Percentiles rank a stretch among this genome's conserved stretches.
Conservation (phyloP, 2,113 vertebrate species). For the Sciurus niger region DNA sequence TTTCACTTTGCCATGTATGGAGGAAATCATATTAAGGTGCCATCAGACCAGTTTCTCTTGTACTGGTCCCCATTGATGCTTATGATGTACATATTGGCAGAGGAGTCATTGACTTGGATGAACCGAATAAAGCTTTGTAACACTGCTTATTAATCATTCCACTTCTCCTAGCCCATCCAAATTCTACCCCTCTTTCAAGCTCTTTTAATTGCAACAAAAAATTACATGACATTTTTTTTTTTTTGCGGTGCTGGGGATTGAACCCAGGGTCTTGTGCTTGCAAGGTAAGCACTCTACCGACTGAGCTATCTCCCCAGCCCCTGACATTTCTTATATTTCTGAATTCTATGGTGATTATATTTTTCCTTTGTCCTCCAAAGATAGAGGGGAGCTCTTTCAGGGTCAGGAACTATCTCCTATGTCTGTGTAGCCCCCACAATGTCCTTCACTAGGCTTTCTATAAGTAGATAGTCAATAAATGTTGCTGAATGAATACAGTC, state of each 20-base stretch:
- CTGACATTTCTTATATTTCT: conserved; percentile 51
- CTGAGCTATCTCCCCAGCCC: no score
- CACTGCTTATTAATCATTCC: conserved; percentile 45
- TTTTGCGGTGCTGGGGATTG: no score
- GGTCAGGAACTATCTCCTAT: conserved; percentile 29
- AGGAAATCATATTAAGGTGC: conserved; percentile 17
- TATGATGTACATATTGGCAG: conserved; percentile 59
- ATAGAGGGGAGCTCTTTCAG: conserved; percentile 12
- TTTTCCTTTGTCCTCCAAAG: neutral
- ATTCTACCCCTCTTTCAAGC: conserved; percentile 40
- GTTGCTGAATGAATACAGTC: conserved; percentile 45
- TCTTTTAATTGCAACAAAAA: conserved; percentile 61
- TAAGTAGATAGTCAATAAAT: conserved; percentile 22
- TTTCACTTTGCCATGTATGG: conserved; percentile 20
- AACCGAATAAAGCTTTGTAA: conserved; percentile 63
- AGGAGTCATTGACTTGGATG: conserved; percentile 65
- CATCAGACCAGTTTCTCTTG: conserved; percentile 55
- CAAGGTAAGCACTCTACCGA: no score
- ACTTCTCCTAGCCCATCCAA: conserved; percentile 57
- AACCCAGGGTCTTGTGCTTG: no score
- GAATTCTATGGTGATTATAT: conserved; percentile 1
- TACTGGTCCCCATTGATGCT: conserved; percentile 22
- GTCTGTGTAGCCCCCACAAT: neutral
- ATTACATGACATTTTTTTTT: neutral
- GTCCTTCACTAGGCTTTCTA: neutral